A percentile compares a stretch with the other conserved stretches of the same genome.
Conservation (phyloP, 37 sponge, comb jelly and placozoan species). For the Axinella damicornis region DNA sequence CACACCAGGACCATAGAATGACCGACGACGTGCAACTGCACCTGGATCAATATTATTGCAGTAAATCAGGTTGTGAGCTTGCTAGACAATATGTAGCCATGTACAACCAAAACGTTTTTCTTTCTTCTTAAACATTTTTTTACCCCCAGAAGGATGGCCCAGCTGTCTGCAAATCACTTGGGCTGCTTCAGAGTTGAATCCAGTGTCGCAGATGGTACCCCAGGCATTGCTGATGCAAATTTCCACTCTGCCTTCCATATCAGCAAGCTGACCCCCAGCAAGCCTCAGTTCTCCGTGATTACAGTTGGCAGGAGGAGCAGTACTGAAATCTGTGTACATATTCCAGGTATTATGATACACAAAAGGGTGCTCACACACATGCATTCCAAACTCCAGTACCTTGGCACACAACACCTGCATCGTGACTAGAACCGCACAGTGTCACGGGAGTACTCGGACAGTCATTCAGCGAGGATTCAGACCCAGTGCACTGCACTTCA, state of each 20-base stretch:
- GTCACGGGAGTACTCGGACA: constrained; percentile 1
- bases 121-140: neutral
- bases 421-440: too few species aligned
- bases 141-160: neutral
- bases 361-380: too few species aligned
- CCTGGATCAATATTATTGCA: too few species aligned
- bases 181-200: neutral
- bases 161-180: neutral
- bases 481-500: constrained; percentile 26
- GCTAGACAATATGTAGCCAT: too few species aligned
- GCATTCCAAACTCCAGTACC: too few species aligned
- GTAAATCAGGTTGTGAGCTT: too few species aligned
- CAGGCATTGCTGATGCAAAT: constrained; percentile 3
- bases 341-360: too few species aligned
- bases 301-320: neutral
- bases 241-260: neutral
- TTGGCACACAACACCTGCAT: too few species aligned
- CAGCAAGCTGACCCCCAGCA: neutral
- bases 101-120: neutral
- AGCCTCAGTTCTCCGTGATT: neutral
- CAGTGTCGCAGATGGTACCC: neutral
- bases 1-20: neutral
- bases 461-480: constrained; percentile 6
- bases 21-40: too few species aligned
- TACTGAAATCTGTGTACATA: neutral